phyloP scores from a whole-genome alignment of 23 tunicate genomes.

The Trididemnum nubilum region DNA sequence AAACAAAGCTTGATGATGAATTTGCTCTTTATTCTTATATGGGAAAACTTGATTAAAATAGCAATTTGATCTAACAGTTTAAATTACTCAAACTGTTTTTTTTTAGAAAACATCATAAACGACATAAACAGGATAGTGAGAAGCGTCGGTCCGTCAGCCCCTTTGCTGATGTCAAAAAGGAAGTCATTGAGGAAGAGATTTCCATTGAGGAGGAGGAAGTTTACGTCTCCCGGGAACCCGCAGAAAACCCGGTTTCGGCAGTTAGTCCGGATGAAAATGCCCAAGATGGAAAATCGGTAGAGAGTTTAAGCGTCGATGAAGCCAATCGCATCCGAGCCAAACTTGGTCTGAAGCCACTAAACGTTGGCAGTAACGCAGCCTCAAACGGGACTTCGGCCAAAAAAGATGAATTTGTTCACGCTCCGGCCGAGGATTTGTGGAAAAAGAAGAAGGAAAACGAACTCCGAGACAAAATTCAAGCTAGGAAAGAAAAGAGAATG shows the following conservation, averaged over 20 bases:
- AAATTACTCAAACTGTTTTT: too few relatives aligned
- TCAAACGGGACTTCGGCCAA: constrained; percentile 25
- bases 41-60: too few relatives aligned
- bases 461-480: constrained; percentile 72
- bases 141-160: not conserved
- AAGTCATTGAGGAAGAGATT: not conserved
- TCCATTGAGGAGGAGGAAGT: constrained; percentile 40
- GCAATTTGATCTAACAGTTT: too few relatives aligned
- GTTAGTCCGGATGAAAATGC: constrained; percentile 11
- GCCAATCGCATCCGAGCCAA: constrained; percentile 76
- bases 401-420: constrained; percentile 81
- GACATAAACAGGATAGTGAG: not conserved
- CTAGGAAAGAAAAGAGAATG: constrained; percentile 60
- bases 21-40: too few relatives aligned
- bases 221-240: constrained; percentile 12
- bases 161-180: not conserved
- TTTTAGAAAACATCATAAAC: constrained; percentile 15
- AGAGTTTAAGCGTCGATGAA: constrained; percentile 86
- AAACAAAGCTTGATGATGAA: too few relatives aligned
- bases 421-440: constrained; percentile 90
- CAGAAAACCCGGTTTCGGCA: not conserved
- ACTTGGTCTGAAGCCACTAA: constrained; percentile 92
- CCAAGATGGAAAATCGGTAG: constrained; percentile 25
- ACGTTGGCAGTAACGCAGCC: constrained; percentile 27
- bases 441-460: constrained; percentile 77